Percentiles rank a stretch among this genome's conserved stretches.
These are phyloP conservation scores for Mythimna pallens DNA, from an alignment of 2,888 invertebrate genomes.

Conservation along the genomic window DNA sequence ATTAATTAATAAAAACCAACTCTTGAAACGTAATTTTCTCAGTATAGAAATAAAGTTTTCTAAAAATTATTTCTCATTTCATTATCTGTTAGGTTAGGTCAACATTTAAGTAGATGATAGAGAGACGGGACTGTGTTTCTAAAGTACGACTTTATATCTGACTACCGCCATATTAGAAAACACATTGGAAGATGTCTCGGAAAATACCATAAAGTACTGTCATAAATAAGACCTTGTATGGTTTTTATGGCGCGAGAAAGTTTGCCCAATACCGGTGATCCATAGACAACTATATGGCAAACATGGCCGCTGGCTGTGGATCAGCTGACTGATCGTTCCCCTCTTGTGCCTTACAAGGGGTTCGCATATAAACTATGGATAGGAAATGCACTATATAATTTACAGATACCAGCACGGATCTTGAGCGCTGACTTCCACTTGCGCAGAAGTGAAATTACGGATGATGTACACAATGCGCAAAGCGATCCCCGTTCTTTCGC, in stretches of 20 bases:
- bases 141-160: constrained; percentile 14
- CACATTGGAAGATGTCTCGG: constrained; percentile 27
- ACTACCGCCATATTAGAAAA: constrained; percentile 11
- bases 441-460: no score
- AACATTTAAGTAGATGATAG: constrained; percentile 41
- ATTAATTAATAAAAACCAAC: constrained; percentile 55
- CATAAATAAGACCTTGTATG: neutral
- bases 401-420: no score
- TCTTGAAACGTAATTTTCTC: constrained; percentile 44
- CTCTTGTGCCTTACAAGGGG: neutral
- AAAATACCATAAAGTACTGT: neutral
- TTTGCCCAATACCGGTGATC: neutral
- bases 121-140: constrained; percentile 22
- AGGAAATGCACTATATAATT: constrained; percentile 1
- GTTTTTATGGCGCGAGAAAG: neutral
- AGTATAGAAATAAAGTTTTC: constrained; percentile 42
- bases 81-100: constrained; percentile 48
- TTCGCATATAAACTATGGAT: neutral
- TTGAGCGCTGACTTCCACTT: no score
- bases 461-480: no score
- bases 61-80: constrained; percentile 50
- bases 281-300: neutral
- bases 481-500: no score
- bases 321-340: neutral
- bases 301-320: neutral